phyloP scores from a whole-genome alignment of 1,140 invertebrate genomes.

The Triops longicaudatus region DNA sequence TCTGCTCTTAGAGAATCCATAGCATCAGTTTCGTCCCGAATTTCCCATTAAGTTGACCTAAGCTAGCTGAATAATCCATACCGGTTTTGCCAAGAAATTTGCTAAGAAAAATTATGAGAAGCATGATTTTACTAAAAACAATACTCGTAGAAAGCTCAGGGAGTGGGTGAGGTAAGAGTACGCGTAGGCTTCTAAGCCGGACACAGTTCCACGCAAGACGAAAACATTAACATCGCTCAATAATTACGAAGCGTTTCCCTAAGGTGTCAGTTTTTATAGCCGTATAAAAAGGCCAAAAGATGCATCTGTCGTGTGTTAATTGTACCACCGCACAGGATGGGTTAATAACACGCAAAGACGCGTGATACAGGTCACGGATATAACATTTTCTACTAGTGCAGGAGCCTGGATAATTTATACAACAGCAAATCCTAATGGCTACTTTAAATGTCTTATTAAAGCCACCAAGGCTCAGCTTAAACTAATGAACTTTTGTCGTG shows the following conservation, averaged over 20 bases:
- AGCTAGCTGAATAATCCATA: too few relatives aligned
- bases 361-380: slow-evolving; percentile 14
- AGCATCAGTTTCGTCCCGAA: too few relatives aligned
- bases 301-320: slow-evolving; percentile 6
- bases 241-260: not conserved
- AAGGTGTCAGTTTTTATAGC: slow-evolving; percentile 7
- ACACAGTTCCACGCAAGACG: not conserved
- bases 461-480: not conserved
- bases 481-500: not conserved
- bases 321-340: slow-evolving; percentile 4
- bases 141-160: not conserved
- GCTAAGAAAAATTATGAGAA: too few relatives aligned
- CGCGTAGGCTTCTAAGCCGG: too few relatives aligned
- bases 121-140: too few relatives aligned
- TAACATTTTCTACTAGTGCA: not conserved
- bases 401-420: not conserved
- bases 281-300: not conserved
- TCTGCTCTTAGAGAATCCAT: too few relatives aligned
- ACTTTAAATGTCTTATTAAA: not conserved
- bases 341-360: slow-evolving; percentile 8
- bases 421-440: not conserved
- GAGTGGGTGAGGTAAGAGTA: not conserved
- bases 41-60: too few relatives aligned
- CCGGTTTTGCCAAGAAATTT: too few relatives aligned
- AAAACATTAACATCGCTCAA: not conserved